Evolutionary conservation across 2,113 vertebrate species (phyloP), one percentile per base, ranked within the genome.

Genomic region (Hydropotes inermis): DNA sequence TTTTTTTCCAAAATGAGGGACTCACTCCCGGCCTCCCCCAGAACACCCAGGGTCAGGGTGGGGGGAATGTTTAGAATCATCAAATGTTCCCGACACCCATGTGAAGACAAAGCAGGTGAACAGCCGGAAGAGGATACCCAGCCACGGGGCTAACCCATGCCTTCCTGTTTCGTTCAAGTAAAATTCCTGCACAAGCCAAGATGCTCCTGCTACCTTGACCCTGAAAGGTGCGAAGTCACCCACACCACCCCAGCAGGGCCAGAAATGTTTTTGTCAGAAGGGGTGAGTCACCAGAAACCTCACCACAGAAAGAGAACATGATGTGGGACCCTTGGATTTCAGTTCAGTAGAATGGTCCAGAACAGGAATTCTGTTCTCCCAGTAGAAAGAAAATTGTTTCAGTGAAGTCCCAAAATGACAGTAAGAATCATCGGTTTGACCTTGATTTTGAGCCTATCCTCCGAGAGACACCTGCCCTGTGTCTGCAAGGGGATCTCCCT

Each of bases 361-460:
- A 2, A 6, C 21, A 19, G 92, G 81, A 58, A 36, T 28, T 23
- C 21, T 8, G 9, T 15, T 79, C 74, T 76, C 85, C 14, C 45
- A 81, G 79, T 1, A 2, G 50, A 88, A 60, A 60, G 89, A 58
- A n/a, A 60, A 45, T 0, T 3, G 12, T 6, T 16, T 8, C 14
- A 5, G 6, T 0, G 17, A 36, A 7, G 10, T 27, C 17, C 52
- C n/a, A 2, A 12, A 12, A 39, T 21, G 52, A 25, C 0, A 0
- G 27, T 5, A 0, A 17, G 82, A 52, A 47, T 2, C 5, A 9
- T 9, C 30, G 2, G 3, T n/a, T 1, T 39, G 27, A 33, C 27
- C 12, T 25, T 17, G 13, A 17, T 2, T 52, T 16, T 57, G 8
- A 11, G 12, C 4, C n/a, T 2, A 4, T 9, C 79, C n/a, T 12